Evolutionary conservation across 2,797 vertebrate genomes (phyloP), one percentile per base, ranked within the genome.

Genomic region (Danio aesculapii): DNA sequence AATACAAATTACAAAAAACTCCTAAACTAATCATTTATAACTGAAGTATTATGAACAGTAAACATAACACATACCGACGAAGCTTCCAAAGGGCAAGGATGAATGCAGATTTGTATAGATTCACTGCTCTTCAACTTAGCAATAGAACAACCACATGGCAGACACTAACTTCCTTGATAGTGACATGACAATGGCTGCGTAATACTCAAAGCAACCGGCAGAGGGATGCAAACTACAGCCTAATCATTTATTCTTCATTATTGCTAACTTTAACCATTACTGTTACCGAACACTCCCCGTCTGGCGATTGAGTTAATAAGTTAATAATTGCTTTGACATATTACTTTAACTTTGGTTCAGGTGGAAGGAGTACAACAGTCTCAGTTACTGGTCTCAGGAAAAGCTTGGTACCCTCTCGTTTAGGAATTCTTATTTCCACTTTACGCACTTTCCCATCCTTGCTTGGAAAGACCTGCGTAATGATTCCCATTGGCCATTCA

Each of bases 401-500:
- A 16, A 64, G 16, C 41, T 17, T 44, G 9, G 16, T 44, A 41
- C 9, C 16, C 1, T 44, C 41, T 64, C 11, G 16, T 64, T n/a
- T 64, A 17, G 9, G 62, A 17, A 14, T 21, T 7, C 8, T 50
- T 19, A 49, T 30, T 30, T 68, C 46, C 46, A 50, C 12, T 11
- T 68, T 68, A 1, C 1, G 1, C 11, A 49, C 44, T 49, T 47
- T 49, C 6, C 46, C 12, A 0, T 21, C 46, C 5, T 49, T 68
- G 17, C 12, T 68, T 16, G 46, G 17, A 68, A 49, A 49, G 10
- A 30, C 7, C 64, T 68, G 43, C 3, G 6, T 21, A 12, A 72
- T 21, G 11, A 58, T 58, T 57, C 52, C 39, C 69, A 58, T 19
- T 57, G 69, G 69, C 16, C 50, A 71, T 55, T 71, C 16, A 55